Conservation (phyloP, 37 sponge, comb jelly and placozoan genomes). For the Halichondria panicea region DNA sequence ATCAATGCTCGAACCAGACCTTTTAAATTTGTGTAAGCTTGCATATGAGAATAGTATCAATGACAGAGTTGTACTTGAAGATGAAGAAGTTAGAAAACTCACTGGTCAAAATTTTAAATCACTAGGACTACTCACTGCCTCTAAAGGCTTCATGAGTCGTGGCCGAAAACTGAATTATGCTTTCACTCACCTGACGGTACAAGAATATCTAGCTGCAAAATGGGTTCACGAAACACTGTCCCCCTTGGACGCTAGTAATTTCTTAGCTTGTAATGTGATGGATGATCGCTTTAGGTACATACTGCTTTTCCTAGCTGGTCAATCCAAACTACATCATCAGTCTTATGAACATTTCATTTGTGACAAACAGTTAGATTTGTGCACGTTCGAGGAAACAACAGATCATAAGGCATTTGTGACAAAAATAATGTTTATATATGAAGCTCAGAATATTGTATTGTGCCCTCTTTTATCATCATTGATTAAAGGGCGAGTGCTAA, state of each 20-base stretch:
- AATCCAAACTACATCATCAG: not conserved
- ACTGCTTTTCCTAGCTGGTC: not conserved
- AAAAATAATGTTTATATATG: too few species aligned
- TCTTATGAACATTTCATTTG: not conserved
- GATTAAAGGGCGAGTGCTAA: too few species aligned
- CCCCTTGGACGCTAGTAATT: too few species aligned
- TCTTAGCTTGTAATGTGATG: too few species aligned
- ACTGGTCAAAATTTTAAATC: not conserved
- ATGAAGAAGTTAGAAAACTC: not conserved
- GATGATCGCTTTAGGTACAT: too few species aligned
- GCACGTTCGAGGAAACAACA: too few species aligned
- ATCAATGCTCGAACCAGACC: too few species aligned
- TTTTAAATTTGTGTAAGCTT: not conserved
- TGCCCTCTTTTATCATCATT: not conserved
- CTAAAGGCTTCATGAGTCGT: not conserved
- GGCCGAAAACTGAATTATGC: not conserved
- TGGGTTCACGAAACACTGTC: not conserved
- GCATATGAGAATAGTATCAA: not conserved
- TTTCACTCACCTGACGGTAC: not conserved
- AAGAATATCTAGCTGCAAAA: not conserved
- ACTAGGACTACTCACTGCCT: not conserved
- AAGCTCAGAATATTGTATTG: constrained; percentile 5
- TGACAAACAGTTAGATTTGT: too few species aligned
- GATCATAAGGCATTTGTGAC: too few species aligned
- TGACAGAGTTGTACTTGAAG: not conserved